Evolutionary conservation across 1,140 invertebrate species (phyloP).

Genomic region (Akabosia matsudoensis): DNA sequence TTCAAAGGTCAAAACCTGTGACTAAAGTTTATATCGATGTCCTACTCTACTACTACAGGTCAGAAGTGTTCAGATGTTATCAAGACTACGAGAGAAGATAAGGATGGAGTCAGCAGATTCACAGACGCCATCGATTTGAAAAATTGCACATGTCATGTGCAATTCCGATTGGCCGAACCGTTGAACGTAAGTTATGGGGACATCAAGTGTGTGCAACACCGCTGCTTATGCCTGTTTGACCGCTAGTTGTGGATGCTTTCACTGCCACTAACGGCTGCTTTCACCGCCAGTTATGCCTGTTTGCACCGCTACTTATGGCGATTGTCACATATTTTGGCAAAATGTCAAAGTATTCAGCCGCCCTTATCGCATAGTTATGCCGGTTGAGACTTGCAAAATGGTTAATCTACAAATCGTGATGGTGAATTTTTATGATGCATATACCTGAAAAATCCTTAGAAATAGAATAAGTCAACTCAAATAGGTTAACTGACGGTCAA

Average conservation of each 20-base stretch:
- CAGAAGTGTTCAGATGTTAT: background rate
- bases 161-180: slow-evolving; percentile 6
- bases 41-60: background rate
- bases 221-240: background rate
- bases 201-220: too few relatives aligned
- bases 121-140: background rate
- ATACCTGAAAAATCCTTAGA: too few relatives aligned
- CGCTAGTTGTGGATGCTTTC: too few relatives aligned
- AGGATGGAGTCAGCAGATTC: background rate
- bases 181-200: background rate
- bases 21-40: background rate
- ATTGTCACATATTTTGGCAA: too few relatives aligned
- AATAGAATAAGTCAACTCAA: too few relatives aligned
- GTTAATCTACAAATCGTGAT: too few relatives aligned
- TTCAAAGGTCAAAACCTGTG: background rate
- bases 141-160: slow-evolving; percentile 24
- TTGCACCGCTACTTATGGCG: too few relatives aligned
- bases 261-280: too few relatives aligned
- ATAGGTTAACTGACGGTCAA: too few relatives aligned
- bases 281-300: too few relatives aligned
- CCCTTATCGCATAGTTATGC: background rate
- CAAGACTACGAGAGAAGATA: background rate
- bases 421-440: too few relatives aligned
- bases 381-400: too few relatives aligned
- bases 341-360: background rate